Evolutionary conservation across 92 coral and sea anemone genomes (phyloP), one percentile per base, ranked within the genome.

Genomic region (Metridium senile): DNA sequence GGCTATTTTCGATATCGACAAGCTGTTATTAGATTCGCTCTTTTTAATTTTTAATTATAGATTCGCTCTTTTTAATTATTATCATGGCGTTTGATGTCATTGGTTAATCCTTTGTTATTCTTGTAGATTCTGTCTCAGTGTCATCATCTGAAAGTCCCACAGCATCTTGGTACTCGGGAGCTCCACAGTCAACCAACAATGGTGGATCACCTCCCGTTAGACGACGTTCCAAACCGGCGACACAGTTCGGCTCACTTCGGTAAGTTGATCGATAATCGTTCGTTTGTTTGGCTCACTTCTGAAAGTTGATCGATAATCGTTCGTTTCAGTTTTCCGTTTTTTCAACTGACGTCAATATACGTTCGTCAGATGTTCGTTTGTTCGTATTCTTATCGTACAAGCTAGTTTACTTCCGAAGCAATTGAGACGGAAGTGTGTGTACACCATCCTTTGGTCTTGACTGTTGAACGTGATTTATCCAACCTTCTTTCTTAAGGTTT

Each of bases 71-170:
- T n/a, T n/a, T n/a, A n/a, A n/a, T n/a, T n/a, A n/a, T n/a, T n/a
- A n/a, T n/a, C n/a, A n/a, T n/a, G n/a, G n/a, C n/a, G n/a, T n/a
- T n/a, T n/a, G n/a, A n/a, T n/a, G 59, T 54, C 23, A 54, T 54
- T 9, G 23, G 23, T 59, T 59, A 59, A 59, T 7, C 31, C 32
- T 10, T 10, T 59, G 66, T 59, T 59, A 26, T 59, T 59, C 3
- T 81, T 82, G 20, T 83, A 92, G 99, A 96, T 75, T 93, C 94
- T 18, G 94, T 87, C 30, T 96, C 99, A 29, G 47, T 96, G 93
- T 96, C 97, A 66, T 96, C 99, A 18, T 79, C 98, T 71, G 97
- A 96, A 82, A 96, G 99, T 68, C 99, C 99, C 74, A 87, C 97
- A 11, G 84, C 97, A 13, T 90, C 98, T 28, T 89, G 92, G 86